Evolutionary conservation across 2,888 invertebrate genomes (phyloP).

Genomic region (Trachelus troglodyta): DNA sequence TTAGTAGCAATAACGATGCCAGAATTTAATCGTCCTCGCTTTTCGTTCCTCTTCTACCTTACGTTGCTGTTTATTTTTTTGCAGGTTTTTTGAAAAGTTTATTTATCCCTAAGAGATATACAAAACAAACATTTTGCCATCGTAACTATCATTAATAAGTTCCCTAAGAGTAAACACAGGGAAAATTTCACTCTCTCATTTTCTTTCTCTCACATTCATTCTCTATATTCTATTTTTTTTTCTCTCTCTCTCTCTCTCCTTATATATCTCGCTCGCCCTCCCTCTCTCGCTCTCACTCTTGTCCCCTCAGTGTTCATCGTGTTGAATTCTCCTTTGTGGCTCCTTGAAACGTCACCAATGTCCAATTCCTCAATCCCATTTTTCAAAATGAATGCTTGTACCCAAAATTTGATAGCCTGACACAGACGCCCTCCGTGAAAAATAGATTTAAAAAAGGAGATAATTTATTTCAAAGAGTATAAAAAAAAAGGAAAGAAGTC

Average conservation of each 20-base stretch:
- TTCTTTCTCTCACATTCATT: constrained; percentile 48
- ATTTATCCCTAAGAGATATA: constrained; percentile 73
- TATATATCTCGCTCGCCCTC: neutral
- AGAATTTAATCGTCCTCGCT: neutral
- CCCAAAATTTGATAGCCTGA: neutral
- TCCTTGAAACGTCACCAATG: neutral
- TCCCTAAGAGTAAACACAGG: constrained; percentile 70
- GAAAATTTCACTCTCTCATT: constrained; percentile 63
- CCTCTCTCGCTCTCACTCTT: constrained; percentile 12
- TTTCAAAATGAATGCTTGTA: neutral
- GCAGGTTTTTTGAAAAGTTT: constrained; percentile 70
- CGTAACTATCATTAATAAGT: constrained; percentile 60
- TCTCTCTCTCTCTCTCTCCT: neutral
- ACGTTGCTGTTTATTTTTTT: constrained; percentile 18
- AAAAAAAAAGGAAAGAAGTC: neutral
- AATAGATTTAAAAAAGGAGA: neutral
- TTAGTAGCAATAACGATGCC: neutral
- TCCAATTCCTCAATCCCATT: neutral
- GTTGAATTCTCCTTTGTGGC: constrained; percentile 28
- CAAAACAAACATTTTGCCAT: constrained; percentile 72
- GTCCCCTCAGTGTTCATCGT: constrained; percentile 29
- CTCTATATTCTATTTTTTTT: constrained; percentile 16
- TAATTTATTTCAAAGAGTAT: neutral
- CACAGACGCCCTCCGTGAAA: neutral
- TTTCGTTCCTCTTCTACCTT: neutral